These are phyloP conservation scores for Ennomos erosarius DNA, from an alignment of 2,888 invertebrate genomes.

Conservation along the genomic window DNA sequence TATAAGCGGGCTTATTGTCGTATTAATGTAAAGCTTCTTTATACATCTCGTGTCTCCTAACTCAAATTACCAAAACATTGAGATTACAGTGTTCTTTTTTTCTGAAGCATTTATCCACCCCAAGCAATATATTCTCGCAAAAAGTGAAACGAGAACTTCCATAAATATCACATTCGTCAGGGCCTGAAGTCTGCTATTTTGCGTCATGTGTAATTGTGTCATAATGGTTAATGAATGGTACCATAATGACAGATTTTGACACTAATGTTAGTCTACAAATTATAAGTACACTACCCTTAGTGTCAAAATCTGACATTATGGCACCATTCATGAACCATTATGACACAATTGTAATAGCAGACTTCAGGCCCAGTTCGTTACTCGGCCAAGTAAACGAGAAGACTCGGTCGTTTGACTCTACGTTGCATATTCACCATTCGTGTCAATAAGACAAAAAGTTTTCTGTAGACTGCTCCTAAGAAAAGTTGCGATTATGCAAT, in stretches of 20 bases:
- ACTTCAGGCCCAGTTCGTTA: constrained; percentile 62
- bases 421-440: constrained; percentile 23
- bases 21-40: not conserved
- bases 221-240: no score
- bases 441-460: constrained; percentile 8
- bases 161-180: constrained; percentile 57
- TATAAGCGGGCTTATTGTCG: no score
- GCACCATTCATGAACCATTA: no score
- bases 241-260: no score
- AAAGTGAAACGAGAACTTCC: constrained; percentile 51
- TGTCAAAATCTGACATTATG: no score
- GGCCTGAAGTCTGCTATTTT: no score
- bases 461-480: no score
- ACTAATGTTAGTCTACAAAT: no score
- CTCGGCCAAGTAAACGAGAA: constrained; percentile 47
- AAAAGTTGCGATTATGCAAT: no score
- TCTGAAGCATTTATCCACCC: constrained; percentile 41
- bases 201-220: no score
- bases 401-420: constrained; percentile 3
- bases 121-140: constrained; percentile 50
- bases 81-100: constrained; percentile 40
- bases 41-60: not conserved
- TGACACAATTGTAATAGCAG: no score
- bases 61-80: constrained; percentile 42
- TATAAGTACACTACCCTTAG: no score